These are phyloP conservation scores for Phyllopteryx taeniolatus DNA, from an alignment of 2,113 vertebrate genomes.

Conservation along the genomic window DNA sequence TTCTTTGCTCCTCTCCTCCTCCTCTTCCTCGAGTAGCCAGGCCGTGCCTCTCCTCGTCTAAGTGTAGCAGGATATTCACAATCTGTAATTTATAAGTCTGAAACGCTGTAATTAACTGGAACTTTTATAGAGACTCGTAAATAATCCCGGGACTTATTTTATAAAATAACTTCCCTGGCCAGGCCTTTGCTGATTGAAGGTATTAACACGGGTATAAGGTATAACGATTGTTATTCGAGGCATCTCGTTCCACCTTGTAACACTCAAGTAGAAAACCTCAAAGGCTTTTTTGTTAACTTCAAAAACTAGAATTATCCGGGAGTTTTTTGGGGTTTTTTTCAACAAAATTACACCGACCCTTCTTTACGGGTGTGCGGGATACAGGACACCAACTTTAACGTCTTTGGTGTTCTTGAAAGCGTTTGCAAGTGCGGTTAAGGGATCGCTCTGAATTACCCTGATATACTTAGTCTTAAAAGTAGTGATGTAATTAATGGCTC, in stretches of 20 bases:
- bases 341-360: constrained; percentile 36
- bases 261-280: constrained; percentile 30
- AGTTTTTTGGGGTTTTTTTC: constrained; percentile 11
- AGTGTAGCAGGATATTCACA: constrained; percentile 74
- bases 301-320: constrained; percentile 25
- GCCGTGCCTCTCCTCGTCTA: constrained; percentile 65
- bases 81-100: constrained; percentile 80
- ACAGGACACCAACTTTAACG: constrained; percentile 24
- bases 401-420: constrained; percentile 58
- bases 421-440: constrained; percentile 54
- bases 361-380: constrained; percentile 11
- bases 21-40: constrained; percentile 50
- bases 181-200: constrained; percentile 47
- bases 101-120: constrained; percentile 78
- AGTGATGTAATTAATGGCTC: constrained; percentile 79
- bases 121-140: constrained; percentile 77
- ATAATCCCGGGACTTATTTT: constrained; percentile 67
- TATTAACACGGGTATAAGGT: constrained; percentile 30
- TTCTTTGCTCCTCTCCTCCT: constrained; percentile 47
- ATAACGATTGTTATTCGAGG: constrained; percentile 42
- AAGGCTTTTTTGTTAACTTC: constrained; percentile 12
- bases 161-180: constrained; percentile 46
- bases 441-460: constrained; percentile 59
- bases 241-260: constrained; percentile 32
- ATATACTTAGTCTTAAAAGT: constrained; percentile 61